These are phyloP conservation scores for Kryphioiulus occultus DNA, from an alignment of 2,888 invertebrate genomes.

Conservation along the genomic window DNA sequence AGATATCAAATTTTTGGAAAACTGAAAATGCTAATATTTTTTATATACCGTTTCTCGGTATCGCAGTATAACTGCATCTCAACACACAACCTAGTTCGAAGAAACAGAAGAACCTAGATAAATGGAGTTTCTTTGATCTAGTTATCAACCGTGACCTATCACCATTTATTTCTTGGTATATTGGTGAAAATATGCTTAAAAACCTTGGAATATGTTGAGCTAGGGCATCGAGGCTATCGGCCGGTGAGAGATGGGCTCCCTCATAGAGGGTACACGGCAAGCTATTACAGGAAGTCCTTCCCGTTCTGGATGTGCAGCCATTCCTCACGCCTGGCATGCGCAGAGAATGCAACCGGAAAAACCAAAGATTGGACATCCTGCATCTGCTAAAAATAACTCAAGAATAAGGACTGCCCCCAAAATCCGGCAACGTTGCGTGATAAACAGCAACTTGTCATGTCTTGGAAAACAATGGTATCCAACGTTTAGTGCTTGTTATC, in stretches of 20 bases:
- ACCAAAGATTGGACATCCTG: slow-evolving; percentile 86
- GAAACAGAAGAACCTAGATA: too few species aligned
- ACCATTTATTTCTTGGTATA: background rate
- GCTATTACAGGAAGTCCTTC: slow-evolving; percentile 46
- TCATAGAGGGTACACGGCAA: slow-evolving; percentile 66
- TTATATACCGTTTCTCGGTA: too few species aligned
- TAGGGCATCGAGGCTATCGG: slow-evolving; percentile 90
- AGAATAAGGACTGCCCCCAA: background rate
- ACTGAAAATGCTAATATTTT: too few species aligned
- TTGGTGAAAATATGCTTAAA: slow-evolving; percentile 13
- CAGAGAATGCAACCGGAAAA: slow-evolving; percentile 92
- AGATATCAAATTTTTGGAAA: too few species aligned
- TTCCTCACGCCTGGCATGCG: slow-evolving; percentile 66
- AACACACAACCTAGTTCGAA: too few species aligned
- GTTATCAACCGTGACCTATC: too few species aligned
- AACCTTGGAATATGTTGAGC: slow-evolving; percentile 92
- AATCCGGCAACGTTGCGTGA: background rate
- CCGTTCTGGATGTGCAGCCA: slow-evolving; percentile 49
- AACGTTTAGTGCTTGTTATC: background rate
- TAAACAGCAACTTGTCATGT: too few species aligned
- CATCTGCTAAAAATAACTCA: slow-evolving; percentile 37
- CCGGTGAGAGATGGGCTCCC: slow-evolving; percentile 81
- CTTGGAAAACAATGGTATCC: background rate
- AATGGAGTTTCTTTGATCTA: too few species aligned
- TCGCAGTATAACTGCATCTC: too few species aligned